Evolutionary conservation across 2,113 vertebrate species (phyloP), one percentile per base, ranked within the genome.

Genomic region (Cheirogaleus medius): DNA sequence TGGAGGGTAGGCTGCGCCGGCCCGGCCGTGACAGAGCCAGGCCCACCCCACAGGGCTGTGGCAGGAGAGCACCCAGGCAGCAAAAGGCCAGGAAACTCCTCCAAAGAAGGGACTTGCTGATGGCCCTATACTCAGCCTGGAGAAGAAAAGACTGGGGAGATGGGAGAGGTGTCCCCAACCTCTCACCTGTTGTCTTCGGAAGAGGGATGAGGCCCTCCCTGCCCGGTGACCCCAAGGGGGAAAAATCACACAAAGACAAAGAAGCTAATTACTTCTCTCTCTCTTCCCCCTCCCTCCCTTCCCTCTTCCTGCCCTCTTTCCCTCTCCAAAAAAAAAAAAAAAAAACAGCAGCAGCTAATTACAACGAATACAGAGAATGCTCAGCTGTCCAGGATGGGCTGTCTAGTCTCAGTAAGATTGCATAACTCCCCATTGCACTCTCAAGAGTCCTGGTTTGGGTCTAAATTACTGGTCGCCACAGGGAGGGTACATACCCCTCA

Each of bases 261-360:
- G 37, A 90, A 47, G 27, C 29, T 76, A 17, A 42, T 54, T 84
- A 42, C 13, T 29, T 63, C 60, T 63, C 27, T 63, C 4, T 63
- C 25, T 60, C 58, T 27, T 34, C 63, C 15, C 63, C 14, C 29
- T 14, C 29, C 15, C 52, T 10, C 15, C 1, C 52, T 17, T 17
- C 0, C 4, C 52, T 15, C 52, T 6, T 5, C 15, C 1, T 52
- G 14, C 15, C 52, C 6, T 3, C 63, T 12, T 15, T 3, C 63
- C 1, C 13, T 54, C 17, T 54, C 17, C 29, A 25, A 10, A 64
- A 4, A 13, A 14, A n/a, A n/a, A n/a, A 32, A 18, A 14, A 32
- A 14, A 29, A 64, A 29, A 1, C 3, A 64, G 64, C 32, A 34
- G 7, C 2, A 47, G 32, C 25, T 76, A 29, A 47, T 60, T 84